phyloP scores from a whole-genome alignment of 2,113 vertebrate genomes.

The Mus pahari region DNA sequence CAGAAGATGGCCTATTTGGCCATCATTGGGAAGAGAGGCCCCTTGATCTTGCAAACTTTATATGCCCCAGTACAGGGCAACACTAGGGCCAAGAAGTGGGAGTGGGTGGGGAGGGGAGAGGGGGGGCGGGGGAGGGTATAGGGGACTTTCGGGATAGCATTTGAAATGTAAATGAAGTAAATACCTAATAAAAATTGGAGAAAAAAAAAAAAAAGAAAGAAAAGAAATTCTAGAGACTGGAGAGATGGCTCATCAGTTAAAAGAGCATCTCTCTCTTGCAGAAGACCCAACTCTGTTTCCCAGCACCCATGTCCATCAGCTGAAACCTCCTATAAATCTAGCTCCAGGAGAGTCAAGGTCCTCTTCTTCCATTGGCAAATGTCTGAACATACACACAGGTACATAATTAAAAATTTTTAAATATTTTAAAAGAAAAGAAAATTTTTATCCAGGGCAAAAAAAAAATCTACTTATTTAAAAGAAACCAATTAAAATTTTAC shows the following conservation, averaged over 20 bases:
- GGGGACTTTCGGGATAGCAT: too few relatives aligned
- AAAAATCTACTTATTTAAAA: slow-evolving; percentile 50
- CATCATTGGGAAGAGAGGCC: too few relatives aligned
- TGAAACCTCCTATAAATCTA: neutral
- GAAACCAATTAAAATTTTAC: slow-evolving; percentile 62
- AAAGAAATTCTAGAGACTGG: neutral
- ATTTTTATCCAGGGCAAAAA: slow-evolving; percentile 50
- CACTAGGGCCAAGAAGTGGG: too few relatives aligned
- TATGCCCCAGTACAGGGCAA: too few relatives aligned
- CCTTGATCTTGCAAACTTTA: too few relatives aligned
- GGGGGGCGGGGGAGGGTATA: too few relatives aligned
- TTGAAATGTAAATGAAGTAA: too few relatives aligned
- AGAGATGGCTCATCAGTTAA: neutral
- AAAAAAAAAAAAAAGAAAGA: too few relatives aligned
- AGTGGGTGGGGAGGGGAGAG: too few relatives aligned
- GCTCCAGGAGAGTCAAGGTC: neutral
- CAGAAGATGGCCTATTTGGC: too few relatives aligned
- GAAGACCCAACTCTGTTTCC: neutral
- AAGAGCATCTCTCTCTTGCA: neutral
- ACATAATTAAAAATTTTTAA: neutral
- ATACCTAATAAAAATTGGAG: too few relatives aligned
- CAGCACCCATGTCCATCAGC: neutral
- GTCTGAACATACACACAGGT: neutral
- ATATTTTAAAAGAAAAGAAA: slow-evolving; percentile 49
- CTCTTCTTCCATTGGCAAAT: neutral